phyloP scores from a whole-genome alignment of 2,888 invertebrate species.

The Caenorhabditis macrosperma region DNA sequence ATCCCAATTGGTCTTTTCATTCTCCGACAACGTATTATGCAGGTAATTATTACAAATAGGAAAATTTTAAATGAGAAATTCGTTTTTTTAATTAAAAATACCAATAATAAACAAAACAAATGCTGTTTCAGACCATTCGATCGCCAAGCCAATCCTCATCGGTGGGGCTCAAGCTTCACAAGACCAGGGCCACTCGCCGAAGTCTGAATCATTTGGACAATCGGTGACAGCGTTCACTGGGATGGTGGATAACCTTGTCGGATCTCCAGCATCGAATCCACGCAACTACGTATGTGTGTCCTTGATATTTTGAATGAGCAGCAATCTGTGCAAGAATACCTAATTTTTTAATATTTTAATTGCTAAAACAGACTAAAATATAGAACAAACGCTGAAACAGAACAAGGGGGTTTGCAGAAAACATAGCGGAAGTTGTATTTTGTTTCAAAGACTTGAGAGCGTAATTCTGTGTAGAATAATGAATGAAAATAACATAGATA shows the following conservation, averaged over 20 bases:
- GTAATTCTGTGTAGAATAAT: no score
- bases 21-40: conserved; percentile 32
- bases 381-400: no score
- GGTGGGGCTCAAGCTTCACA: conserved; percentile 12
- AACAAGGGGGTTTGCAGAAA: no score
- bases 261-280: conserved; percentile 82
- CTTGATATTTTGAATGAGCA: background rate
- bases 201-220: conserved; percentile 86
- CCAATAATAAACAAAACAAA: background rate
- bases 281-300: conserved; percentile 42
- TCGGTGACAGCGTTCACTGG: conserved; percentile 90
- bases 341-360: no score
- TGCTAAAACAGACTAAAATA: no score
- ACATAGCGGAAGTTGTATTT: no score
- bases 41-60: conserved; percentile 13
- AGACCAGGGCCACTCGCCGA: conserved; percentile 67
- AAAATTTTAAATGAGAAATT: conserved; percentile 2
- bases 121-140: conserved; percentile 84
- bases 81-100: background rate
- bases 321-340: no score
- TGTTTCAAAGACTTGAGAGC: no score
- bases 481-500: no score
- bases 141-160: conserved; percentile 87
- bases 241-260: conserved; percentile 98
- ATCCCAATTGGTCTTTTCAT: conserved; percentile 49